A percentile compares a stretch with the other conserved stretches of the same genome.
These are phyloP conservation scores for Anastrepha ludens DNA, from an alignment of 1,140 invertebrate genomes.

Conservation along the genomic window DNA sequence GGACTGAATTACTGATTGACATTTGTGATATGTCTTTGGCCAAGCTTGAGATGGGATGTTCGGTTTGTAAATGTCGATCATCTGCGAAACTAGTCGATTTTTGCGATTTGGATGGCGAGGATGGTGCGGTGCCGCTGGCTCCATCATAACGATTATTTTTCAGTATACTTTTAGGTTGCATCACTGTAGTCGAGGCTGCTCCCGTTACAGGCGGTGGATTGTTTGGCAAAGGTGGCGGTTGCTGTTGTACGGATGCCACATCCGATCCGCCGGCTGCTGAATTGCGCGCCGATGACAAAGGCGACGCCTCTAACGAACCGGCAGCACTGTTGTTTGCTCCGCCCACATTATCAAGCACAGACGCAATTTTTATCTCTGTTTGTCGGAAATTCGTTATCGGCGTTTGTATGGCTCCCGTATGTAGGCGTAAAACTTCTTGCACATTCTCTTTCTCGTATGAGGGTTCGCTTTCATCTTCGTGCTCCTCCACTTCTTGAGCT, in stretches of 20 bases:
- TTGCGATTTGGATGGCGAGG: slow-evolving; percentile 72
- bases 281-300: slow-evolving; percentile 53
- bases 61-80: slow-evolving; percentile 70
- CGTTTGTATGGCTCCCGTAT: slow-evolving; percentile 69
- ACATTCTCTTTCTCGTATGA: slow-evolving; percentile 74
- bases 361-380: slow-evolving; percentile 69
- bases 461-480: slow-evolving; percentile 86
- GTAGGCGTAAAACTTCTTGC: slow-evolving; percentile 70
- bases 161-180: slow-evolving; percentile 72
- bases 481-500: slow-evolving; percentile 84
- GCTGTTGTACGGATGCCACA: neutral
- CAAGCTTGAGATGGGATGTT: slow-evolving; percentile 69
- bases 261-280: slow-evolving; percentile 43
- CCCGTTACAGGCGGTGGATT: slow-evolving; percentile 41
- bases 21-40: slow-evolving; percentile 68
- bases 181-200: slow-evolving; percentile 55
- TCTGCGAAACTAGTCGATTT: slow-evolving; percentile 73
- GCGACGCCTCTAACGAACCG: slow-evolving; percentile 40
- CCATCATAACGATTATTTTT: slow-evolving; percentile 72
- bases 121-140: slow-evolving; percentile 64
- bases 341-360: slow-evolving; percentile 63
- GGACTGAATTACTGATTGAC: slow-evolving; percentile 54
- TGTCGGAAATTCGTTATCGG: slow-evolving; percentile 70
- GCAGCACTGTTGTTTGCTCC: neutral
- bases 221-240: slow-evolving; percentile 50